A percentile compares a stretch with the other conserved stretches of the same genome.
These are phyloP conservation scores for Heterohyrax brucei DNA, from an alignment of 2,797 vertebrate genomes.

Conservation along the genomic window DNA sequence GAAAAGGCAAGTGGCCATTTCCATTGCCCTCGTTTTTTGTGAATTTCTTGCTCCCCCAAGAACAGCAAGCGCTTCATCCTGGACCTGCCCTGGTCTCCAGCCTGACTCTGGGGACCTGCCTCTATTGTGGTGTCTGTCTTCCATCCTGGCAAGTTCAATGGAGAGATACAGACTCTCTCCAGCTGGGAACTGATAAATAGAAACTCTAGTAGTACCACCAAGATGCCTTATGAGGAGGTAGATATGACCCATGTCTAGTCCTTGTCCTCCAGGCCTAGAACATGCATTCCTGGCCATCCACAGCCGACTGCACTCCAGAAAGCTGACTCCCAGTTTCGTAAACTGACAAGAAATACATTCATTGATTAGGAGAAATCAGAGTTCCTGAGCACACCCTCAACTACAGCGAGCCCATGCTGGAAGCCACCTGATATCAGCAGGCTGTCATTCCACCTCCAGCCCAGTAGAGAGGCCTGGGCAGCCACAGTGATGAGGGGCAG, in stretches of 20 bases:
- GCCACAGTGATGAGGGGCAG: not conserved
- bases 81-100: not conserved
- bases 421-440: fast-evolving
- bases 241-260: not conserved
- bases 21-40: not conserved
- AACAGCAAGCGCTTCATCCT: not conserved
- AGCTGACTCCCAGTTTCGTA: not conserved
- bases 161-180: too few species aligned
- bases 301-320: not conserved
- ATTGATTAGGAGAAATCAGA: not conserved
- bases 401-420: not conserved
- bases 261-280: not conserved
- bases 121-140: not conserved
- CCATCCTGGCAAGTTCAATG: not conserved
- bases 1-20: not conserved
- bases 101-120: not conserved
- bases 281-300: not conserved
- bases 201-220: not conserved
- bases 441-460: too few species aligned
- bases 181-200: not conserved
- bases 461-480: not conserved
- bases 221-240: not conserved
- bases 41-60: not conserved
- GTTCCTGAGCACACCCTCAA: fast-evolving
- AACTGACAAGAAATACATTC: not conserved